Evolutionary conservation across 2,113 vertebrate species (phyloP).

Genomic region (Lampris incognitus): DNA sequence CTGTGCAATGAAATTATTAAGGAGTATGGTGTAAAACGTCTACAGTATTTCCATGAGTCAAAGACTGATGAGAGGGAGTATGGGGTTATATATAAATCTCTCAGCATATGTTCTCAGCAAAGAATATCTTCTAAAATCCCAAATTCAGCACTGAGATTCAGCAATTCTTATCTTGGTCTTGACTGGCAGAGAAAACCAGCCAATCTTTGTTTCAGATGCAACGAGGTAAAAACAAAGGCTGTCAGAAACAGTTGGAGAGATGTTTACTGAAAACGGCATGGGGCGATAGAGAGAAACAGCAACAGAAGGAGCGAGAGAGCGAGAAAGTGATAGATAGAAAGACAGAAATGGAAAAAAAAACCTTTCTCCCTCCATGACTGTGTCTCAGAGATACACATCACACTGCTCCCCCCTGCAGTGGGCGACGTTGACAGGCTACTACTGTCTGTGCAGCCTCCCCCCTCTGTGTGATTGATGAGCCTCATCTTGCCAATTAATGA

Average conservation of each 20-base stretch:
- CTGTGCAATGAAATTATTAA: slow-evolving; percentile 24
- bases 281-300: slow-evolving; percentile 61
- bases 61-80: slow-evolving; percentile 24
- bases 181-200: slow-evolving; percentile 76
- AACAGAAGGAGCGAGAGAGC: slow-evolving; percentile 7
- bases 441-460: slow-evolving; percentile 69
- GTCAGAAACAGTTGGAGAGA: slow-evolving; percentile 73
- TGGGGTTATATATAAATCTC: slow-evolving; percentile 56
- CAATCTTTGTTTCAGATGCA: slow-evolving; percentile 75
- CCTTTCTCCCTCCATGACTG: slow-evolving; percentile 61
- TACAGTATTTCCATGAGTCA: slow-evolving; percentile 12
- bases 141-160: slow-evolving; percentile 68
- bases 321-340: slow-evolving; percentile 7
- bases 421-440: slow-evolving; percentile 74
- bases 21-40: slow-evolving; percentile 27
- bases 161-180: slow-evolving; percentile 69
- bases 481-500: slow-evolving; percentile 87
- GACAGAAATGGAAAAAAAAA: slow-evolving; percentile 12
- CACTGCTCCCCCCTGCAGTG: slow-evolving; percentile 71
- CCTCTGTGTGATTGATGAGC: slow-evolving; percentile 84
- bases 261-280: slow-evolving; percentile 73
- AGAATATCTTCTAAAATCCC: slow-evolving; percentile 62
- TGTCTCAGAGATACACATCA: slow-evolving; percentile 74
- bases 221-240: slow-evolving; percentile 77
- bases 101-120: slow-evolving; percentile 65